phyloP scores from a whole-genome alignment of 2,797 vertebrate species.

The Sebastes vulpes region DNA sequence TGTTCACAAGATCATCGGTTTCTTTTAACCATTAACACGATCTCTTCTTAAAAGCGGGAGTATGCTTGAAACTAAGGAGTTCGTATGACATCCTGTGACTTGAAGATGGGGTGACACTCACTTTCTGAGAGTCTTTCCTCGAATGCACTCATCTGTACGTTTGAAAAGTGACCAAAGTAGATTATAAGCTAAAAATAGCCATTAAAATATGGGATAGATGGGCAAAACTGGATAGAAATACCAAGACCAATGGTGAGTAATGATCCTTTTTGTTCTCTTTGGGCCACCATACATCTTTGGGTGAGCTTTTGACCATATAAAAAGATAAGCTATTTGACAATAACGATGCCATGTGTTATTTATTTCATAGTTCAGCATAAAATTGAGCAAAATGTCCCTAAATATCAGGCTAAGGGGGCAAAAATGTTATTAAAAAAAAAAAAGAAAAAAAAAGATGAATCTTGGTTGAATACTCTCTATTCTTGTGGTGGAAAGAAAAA shows the following conservation, averaged over 20 bases:
- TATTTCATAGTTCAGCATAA: not conserved
- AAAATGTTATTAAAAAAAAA: not conserved
- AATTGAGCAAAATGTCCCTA: not conserved
- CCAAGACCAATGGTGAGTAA: not conserved
- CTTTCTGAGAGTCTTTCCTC: not conserved
- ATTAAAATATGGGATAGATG: not conserved
- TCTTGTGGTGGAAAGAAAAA: not conserved
- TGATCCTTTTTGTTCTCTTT: not conserved
- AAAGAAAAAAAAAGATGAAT: not conserved
- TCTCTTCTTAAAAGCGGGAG: not conserved
- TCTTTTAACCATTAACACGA: not conserved
- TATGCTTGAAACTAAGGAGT: not conserved
- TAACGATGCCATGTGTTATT: not conserved
- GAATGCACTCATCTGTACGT: not conserved
- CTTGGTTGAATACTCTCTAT: not conserved
- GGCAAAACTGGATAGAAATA: not conserved
- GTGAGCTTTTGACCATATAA: not conserved
- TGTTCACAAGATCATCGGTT: not conserved
- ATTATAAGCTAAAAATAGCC: not conserved
- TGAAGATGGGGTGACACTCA: not conserved
- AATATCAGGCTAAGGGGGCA: not conserved
- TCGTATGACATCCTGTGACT: not conserved
- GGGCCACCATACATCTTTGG: not conserved
- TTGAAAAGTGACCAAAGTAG: not conserved
- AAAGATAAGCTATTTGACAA: slow-evolving; percentile 1